Conservation (phyloP, 1,140 invertebrate genomes). For the Neocloeon triangulifer region DNA sequence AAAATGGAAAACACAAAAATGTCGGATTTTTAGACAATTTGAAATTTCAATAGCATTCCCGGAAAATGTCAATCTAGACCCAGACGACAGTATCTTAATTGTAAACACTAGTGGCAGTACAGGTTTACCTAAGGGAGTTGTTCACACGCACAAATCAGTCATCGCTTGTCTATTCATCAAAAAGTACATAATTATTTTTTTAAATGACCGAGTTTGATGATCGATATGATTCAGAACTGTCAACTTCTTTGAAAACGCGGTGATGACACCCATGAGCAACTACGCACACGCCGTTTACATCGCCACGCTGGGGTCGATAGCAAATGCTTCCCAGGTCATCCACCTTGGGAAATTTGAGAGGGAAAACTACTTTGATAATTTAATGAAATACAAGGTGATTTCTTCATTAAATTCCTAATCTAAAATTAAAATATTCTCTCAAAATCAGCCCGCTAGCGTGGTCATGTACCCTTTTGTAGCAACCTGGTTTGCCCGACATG, state of each 20-base stretch:
- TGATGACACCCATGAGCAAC: too few relatives aligned
- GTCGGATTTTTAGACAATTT: too few relatives aligned
- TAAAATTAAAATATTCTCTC: neutral
- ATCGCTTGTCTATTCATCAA: too few relatives aligned
- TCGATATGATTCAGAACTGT: too few relatives aligned
- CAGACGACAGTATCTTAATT: neutral
- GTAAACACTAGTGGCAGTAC: neutral
- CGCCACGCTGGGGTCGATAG: too few relatives aligned
- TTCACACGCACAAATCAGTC: neutral
- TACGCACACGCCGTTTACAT: too few relatives aligned
- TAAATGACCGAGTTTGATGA: too few relatives aligned
- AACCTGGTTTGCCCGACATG: conserved; percentile 1
- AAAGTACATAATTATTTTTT: too few relatives aligned
- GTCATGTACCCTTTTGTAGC: neutral
- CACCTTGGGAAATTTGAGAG: neutral
- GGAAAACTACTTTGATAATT: neutral
- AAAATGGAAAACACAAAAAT: too few relatives aligned
- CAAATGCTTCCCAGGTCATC: too few relatives aligned
- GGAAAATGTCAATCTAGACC: neutral
- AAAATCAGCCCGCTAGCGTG: neutral
- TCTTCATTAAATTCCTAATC: neutral
- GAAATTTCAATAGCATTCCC: neutral
- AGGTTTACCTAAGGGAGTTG: neutral
- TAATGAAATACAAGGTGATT: neutral
- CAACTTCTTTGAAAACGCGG: too few relatives aligned